A percentile compares a stretch with the other conserved stretches of the same genome.
Evolutionary conservation across 2,888 invertebrate species (phyloP).

Genomic region (Celastrina argiolus): DNA sequence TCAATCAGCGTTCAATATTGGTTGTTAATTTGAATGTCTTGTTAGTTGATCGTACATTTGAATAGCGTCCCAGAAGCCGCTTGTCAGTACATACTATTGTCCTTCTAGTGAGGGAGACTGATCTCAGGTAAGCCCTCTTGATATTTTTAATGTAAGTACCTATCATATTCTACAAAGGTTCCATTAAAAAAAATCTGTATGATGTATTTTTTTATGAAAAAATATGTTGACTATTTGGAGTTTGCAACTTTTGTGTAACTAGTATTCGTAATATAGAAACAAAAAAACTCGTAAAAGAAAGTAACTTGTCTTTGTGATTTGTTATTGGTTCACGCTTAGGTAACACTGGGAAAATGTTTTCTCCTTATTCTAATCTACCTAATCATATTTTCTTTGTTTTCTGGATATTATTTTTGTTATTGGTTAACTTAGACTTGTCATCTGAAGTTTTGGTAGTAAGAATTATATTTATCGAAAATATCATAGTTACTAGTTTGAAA

Average conservation of each 20-base stretch:
- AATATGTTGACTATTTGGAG: too few species aligned
- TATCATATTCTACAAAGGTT: not conserved
- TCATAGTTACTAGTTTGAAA: not conserved
- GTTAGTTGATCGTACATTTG: too few species aligned
- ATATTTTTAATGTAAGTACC: not conserved
- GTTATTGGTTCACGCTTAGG: not conserved
- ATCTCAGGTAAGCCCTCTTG: not conserved
- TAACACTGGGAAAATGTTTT: not conserved
- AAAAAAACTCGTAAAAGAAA: too few species aligned
- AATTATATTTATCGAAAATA: not conserved
- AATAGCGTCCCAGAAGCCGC: too few species aligned
- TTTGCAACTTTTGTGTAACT: too few species aligned
- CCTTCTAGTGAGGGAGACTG: not conserved
- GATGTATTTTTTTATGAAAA: too few species aligned
- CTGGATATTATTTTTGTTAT: not conserved
- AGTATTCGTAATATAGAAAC: too few species aligned
- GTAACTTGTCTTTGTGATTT: not conserved
- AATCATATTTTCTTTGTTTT: not conserved
- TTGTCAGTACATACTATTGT: not conserved
- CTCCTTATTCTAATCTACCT: not conserved
- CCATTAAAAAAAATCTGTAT: not conserved
- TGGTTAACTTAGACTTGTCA: not conserved
- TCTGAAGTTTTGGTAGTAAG: not conserved
- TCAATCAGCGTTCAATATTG: too few species aligned
- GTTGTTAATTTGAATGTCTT: too few species aligned